A percentile compares a stretch with the other conserved stretches of the same genome.
phyloP scores from a whole-genome alignment of 2,888 invertebrate genomes.

The Osedax fenrisi region DNA sequence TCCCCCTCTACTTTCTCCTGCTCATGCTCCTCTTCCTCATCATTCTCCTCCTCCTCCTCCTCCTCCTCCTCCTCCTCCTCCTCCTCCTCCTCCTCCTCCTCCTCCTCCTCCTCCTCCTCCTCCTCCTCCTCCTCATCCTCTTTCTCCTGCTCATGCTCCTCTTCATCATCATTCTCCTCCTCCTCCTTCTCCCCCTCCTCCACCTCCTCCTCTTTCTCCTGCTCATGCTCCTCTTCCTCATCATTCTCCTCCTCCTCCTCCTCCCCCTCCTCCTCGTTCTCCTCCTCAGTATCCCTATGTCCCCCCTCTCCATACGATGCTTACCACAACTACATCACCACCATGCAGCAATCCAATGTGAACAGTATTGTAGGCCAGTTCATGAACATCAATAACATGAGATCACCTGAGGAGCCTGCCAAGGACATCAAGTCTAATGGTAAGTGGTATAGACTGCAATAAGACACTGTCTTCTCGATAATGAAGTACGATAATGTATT shows the following conservation, averaged over 20 bases:
- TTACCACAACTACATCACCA: too few relatives aligned
- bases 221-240: constrained; percentile 2
- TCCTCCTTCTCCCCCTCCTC: neutral
- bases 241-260: constrained; percentile 1
- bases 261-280: neutral
- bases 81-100: constrained; percentile 7
- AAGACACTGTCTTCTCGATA: too few relatives aligned
- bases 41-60: constrained; percentile 17
- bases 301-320: neutral
- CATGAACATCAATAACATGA: too few relatives aligned
- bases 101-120: neutral
- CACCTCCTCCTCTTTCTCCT: constrained; percentile 3
- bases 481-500: too few relatives aligned
- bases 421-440: too few relatives aligned
- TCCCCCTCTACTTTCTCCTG: constrained; percentile 20
- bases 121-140: too few relatives aligned
- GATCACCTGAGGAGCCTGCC: too few relatives aligned
- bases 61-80: constrained; percentile 18
- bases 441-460: too few relatives aligned
- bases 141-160: too few relatives aligned
- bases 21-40: too few relatives aligned
- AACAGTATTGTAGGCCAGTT: too few relatives aligned
- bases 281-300: neutral
- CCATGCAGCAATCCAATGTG: too few relatives aligned
- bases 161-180: constrained; percentile 13